A percentile compares a stretch with the other conserved stretches of the same genome.
phyloP scores from a whole-genome alignment of 1,140 invertebrate species.

The Andrena cerasifolii region DNA sequence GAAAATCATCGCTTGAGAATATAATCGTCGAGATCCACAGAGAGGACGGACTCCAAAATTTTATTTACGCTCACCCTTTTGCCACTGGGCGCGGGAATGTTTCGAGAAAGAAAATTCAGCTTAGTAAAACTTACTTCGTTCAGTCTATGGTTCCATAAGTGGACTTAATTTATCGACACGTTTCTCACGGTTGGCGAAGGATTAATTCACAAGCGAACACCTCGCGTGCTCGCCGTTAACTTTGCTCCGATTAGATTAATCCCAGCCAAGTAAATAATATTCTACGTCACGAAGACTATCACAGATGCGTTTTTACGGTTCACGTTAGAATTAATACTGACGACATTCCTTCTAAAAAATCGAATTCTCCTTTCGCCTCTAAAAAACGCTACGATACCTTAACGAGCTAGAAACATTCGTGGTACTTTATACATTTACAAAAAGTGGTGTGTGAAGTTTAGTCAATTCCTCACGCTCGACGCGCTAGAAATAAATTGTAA shows the following conservation, averaged over 20 bases:
- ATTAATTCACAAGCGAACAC: not conserved
- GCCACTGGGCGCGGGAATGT: no score
- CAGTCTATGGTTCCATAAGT: not conserved
- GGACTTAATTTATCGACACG: not conserved
- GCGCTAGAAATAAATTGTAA: not conserved
- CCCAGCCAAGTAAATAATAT: slow-evolving; percentile 33
- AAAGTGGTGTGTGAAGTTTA: not conserved
- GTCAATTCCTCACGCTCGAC: not conserved
- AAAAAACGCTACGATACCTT: not conserved
- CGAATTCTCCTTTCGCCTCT: not conserved
- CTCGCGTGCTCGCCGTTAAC: no score
- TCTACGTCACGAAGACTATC: slow-evolving; percentile 64
- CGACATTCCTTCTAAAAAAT: not conserved
- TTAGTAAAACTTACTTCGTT: not conserved
- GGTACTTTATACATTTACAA: not conserved
- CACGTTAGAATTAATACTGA: not conserved
- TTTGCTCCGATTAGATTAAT: not conserved
- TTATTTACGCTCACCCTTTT: slow-evolving; percentile 3
- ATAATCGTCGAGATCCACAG: slow-evolving; percentile 9
- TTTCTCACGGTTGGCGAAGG: not conserved
- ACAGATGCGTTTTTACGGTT: slow-evolving; percentile 62
- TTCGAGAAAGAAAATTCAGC: no score
- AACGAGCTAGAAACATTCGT: not conserved
- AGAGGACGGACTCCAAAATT: slow-evolving; percentile 52
- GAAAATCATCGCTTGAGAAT: slow-evolving; percentile 11